Evolutionary conservation across 37 sponge, comb jelly and placozoan genomes (phyloP), one percentile per base, ranked within the genome.

Genomic region (Spongia lamella): DNA sequence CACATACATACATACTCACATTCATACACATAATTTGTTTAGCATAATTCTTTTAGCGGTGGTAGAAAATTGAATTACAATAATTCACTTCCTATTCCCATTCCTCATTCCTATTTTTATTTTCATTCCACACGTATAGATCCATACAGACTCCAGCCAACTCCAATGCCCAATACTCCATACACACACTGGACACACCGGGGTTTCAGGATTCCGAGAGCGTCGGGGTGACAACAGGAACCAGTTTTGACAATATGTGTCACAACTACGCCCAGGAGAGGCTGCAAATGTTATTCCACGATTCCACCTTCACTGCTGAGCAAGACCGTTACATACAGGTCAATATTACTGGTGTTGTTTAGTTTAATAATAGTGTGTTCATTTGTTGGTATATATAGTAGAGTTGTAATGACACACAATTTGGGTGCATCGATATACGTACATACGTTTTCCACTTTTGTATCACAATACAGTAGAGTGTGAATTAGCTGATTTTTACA

Each of bases 241-340:
- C 96, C 66, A 66, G 80, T 1, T 87, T 98, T 78, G 94, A 98
- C 56, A 94, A 98, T 63, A 82, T 98, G 65, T 90, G 92, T 49
- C 83, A 86, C 82, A 98, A 98, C 86, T 98, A 98, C 56, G 75
- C 91, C 2, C 87, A 89, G 56, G 99, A 98, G 86, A 60, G 99
- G 11, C 85, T 98, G 11, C 99, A 98, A 82, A 90, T 89, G 86
- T 66, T 93, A 63, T 98, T 95, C 72, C 93, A 95, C 40, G 86
- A 98, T 43, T 79, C 72, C 29, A 87, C 93, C 20, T 95, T 98
- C 78, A 88, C 92, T 31, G 57, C 68, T 14, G 99, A 91, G 64
- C 96, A 91, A 78, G 99, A 98, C 35, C 63, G 96, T 32, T 98
- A 93, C 82, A 56, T 84, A 31, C 47, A 43, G 9, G 47, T 43